Conservation (phyloP, 2,888 invertebrate species). For the Carterocephalus palaemon region DNA sequence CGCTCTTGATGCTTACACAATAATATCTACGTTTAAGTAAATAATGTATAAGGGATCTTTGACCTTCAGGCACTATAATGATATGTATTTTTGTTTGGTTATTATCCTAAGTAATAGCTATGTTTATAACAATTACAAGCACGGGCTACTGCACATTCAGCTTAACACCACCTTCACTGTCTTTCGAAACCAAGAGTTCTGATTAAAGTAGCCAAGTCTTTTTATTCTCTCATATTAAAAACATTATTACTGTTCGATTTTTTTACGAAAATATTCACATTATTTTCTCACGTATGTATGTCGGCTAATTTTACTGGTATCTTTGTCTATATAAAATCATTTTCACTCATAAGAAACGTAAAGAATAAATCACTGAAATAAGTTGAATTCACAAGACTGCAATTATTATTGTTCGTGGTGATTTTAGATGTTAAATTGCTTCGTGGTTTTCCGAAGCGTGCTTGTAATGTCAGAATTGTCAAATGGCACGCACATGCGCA, state of each 20-base stretch:
- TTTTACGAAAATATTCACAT: conserved; percentile 32
- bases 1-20: conserved; percentile 21
- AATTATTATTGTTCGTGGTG: conserved; percentile 14
- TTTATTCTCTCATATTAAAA: conserved; percentile 24
- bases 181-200: conserved; percentile 26
- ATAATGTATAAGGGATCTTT: conserved; percentile 40
- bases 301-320: conserved; percentile 47
- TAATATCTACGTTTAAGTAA: conserved; percentile 29
- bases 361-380: conserved; percentile 5
- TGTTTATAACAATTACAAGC: conserved; percentile 10
- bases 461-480: conserved; percentile 59
- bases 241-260: conserved; percentile 16
- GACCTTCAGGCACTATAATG: conserved; percentile 70
- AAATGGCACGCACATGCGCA: conserved; percentile 59
- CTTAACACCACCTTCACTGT: conserved; percentile 18
- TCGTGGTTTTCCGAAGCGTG: conserved; percentile 56
- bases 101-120: conserved; percentile 8
- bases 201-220: conserved; percentile 21
- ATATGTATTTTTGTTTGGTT: conserved; percentile 66
- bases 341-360: conserved; percentile 7
- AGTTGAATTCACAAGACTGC: conserved; percentile 5
- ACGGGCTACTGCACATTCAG: conserved; percentile 28
- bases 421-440: conserved; percentile 40
- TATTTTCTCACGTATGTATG: conserved; percentile 51
- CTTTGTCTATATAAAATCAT: conserved; percentile 36